Evolutionary conservation across 1,140 invertebrate genomes (phyloP).

Genomic region (Drosophila saltans): DNA sequence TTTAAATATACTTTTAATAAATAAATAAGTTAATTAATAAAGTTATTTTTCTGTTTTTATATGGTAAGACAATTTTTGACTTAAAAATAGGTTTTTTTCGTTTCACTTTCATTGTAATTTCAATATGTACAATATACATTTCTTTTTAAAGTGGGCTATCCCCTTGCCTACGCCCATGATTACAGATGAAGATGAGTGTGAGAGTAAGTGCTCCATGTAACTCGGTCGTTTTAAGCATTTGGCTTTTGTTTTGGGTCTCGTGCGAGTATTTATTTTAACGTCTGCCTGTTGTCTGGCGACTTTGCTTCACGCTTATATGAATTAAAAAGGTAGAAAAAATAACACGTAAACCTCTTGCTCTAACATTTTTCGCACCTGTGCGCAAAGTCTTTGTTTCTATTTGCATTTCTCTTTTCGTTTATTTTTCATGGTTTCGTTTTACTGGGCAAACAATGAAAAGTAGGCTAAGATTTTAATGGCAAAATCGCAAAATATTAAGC

Average conservation of each 20-base stretch:
- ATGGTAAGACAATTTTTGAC: too few species aligned
- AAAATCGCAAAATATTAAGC: constrained; percentile 22
- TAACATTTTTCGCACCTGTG: constrained; percentile 52
- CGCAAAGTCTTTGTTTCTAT: constrained; percentile 26
- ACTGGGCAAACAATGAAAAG: constrained; percentile 48
- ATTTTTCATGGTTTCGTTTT: constrained; percentile 1
- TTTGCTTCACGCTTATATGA: constrained; percentile 44
- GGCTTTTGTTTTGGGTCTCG: constrained; percentile 38
- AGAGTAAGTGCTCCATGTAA: constrained; percentile 16
- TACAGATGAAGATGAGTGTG: background rate
- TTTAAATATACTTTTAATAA: too few species aligned
- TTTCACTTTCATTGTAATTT: too few species aligned
- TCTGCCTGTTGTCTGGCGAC: constrained; percentile 67
- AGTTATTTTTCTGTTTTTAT: too few species aligned
- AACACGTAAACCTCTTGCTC: constrained; percentile 36
- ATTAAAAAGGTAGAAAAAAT: constrained; percentile 50
- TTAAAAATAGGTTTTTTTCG: too few species aligned
- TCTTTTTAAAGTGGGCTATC: background rate
- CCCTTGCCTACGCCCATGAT: background rate
- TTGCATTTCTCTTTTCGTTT: background rate
- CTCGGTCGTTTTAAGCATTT: constrained; percentile 42
- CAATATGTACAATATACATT: too few species aligned
- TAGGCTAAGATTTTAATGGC: constrained; percentile 72
- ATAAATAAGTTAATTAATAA: too few species aligned
- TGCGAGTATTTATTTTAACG: constrained; percentile 61